These are phyloP conservation scores for Xylophagus ater DNA, from an alignment of 2,888 invertebrate genomes.

Conservation along the genomic window DNA sequence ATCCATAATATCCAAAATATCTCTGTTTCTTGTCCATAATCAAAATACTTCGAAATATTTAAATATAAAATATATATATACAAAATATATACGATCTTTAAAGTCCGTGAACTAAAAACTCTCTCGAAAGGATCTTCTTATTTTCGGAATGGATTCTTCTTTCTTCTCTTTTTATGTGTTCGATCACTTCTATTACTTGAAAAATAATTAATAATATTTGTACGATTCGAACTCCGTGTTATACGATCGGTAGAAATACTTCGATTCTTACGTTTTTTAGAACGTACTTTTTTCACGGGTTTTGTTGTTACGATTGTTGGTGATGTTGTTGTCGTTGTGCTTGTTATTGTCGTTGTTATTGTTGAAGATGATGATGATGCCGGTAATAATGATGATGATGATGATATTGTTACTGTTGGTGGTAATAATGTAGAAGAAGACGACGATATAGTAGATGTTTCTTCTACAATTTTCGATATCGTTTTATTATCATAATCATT, in stretches of 20 bases:
- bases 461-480: not conserved
- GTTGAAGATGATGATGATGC: not conserved
- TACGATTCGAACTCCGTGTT: slow-evolving; percentile 15
- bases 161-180: slow-evolving; percentile 2
- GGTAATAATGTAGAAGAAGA: too few relatives aligned
- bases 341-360: slow-evolving; percentile 1
- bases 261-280: too few relatives aligned
- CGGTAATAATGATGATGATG: slow-evolving; percentile 1
- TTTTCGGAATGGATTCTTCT: not conserved
- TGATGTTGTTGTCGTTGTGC: not conserved
- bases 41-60: too few relatives aligned
- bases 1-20: too few relatives aligned
- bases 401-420: not conserved
- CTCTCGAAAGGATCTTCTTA: too few relatives aligned
- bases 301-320: slow-evolving; percentile 2
- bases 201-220: slow-evolving; percentile 13
- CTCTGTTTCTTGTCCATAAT: too few relatives aligned
- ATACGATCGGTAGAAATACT: slow-evolving; percentile 17
- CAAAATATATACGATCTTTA: too few relatives aligned
- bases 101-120: too few relatives aligned
- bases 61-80: too few relatives aligned
- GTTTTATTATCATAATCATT: too few relatives aligned
- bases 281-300: too few relatives aligned
- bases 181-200: not conserved
- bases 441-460: not conserved